phyloP scores from a whole-genome alignment of 2,113 vertebrate genomes.

The Cyanoramphus novaezelandiae region DNA sequence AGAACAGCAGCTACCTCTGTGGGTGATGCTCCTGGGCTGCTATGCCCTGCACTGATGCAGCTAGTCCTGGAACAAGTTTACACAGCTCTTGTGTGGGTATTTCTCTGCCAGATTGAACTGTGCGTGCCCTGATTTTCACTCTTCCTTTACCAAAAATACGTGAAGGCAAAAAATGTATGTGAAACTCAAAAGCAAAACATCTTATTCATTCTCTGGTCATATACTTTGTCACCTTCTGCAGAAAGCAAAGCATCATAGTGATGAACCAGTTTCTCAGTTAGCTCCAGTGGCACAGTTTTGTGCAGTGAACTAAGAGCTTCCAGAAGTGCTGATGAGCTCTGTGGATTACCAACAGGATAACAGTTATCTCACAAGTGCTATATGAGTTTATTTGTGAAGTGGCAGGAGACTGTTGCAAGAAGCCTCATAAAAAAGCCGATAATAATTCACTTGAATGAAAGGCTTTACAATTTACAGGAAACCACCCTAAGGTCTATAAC shows the following conservation, averaged over 20 bases:
- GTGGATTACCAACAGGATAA: not conserved
- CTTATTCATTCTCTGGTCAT: not conserved
- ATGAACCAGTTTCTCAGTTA: not conserved
- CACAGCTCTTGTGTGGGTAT: not conserved
- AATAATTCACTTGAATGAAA: not conserved
- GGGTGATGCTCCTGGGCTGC: not conserved
- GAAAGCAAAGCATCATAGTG: not conserved
- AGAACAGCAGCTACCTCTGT: not conserved
- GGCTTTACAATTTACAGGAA: not conserved
- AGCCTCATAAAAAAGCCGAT: not conserved
- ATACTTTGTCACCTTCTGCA: not conserved
- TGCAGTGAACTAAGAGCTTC: not conserved
- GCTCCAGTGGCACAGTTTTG: not conserved
- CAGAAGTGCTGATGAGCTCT: not conserved
- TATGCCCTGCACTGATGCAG: not conserved
- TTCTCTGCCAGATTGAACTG: not conserved
- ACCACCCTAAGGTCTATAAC: not conserved
- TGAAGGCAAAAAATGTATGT: not conserved
- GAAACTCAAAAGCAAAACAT: not conserved
- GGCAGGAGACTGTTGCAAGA: not conserved
- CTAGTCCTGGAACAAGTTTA: not conserved
- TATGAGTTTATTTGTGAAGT: not conserved
- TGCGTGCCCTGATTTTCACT: not conserved
- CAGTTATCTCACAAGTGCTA: not conserved
- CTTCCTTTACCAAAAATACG: not conserved